Evolutionary conservation across 1,140 invertebrate genomes (phyloP).

Genomic region (Neodiprion lecontei): DNA sequence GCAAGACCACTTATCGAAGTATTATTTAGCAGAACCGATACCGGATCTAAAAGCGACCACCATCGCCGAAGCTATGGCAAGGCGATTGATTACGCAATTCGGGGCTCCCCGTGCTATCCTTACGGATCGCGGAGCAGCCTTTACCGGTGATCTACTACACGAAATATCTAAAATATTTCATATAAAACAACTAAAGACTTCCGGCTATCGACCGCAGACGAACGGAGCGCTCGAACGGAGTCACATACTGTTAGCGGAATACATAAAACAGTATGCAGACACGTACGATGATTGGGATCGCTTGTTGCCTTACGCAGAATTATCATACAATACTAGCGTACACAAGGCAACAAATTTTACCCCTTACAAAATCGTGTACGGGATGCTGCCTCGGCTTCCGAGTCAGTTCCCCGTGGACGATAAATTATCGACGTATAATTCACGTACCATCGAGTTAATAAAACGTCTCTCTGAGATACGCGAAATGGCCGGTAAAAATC

Average conservation of each 20-base stretch:
- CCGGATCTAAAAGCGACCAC: conserved; percentile 34
- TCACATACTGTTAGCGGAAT: conserved; percentile 12
- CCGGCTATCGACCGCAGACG: conserved; percentile 31
- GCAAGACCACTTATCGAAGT: conserved; percentile 44
- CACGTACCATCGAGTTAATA: too few species aligned
- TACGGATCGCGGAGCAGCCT: conserved; percentile 38
- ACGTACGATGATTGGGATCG: too few species aligned
- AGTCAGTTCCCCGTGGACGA: too few species aligned
- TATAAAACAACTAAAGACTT: conserved; percentile 19
- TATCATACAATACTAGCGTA: too few species aligned
- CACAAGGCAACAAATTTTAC: too few species aligned
- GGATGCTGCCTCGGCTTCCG: too few species aligned
- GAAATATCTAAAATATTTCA: conserved; percentile 33
- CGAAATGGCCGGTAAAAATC: too few species aligned
- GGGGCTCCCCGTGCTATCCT: conserved; percentile 38
- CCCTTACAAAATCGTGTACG: too few species aligned
- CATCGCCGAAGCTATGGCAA: conserved; percentile 22
- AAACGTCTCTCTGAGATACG: too few species aligned
- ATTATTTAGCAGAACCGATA: conserved; percentile 27
- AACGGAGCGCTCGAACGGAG: conserved; percentile 35
- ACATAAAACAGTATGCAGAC: too few species aligned
- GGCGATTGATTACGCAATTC: conserved; percentile 31
- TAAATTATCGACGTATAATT: too few species aligned
- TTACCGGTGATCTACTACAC: conserved; percentile 33
- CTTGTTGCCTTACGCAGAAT: too few species aligned